phyloP scores from a whole-genome alignment of 2,797 vertebrate genomes.

The Ispidina picta region DNA sequence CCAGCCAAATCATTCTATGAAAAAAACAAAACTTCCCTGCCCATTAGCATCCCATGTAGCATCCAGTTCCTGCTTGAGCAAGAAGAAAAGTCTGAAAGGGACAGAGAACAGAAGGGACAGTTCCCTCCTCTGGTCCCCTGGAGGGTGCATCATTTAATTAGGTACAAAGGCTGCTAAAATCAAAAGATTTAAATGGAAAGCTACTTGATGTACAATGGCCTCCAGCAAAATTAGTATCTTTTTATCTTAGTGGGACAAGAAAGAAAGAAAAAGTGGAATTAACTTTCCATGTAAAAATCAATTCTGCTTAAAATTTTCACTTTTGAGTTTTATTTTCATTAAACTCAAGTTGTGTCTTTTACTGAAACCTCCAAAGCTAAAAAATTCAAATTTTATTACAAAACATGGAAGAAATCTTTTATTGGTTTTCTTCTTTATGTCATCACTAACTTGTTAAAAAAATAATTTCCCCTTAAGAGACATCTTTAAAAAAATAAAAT shows the following conservation, averaged over 20 bases:
- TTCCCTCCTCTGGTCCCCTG: neutral
- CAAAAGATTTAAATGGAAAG: neutral
- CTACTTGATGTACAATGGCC: neutral
- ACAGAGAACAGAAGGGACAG: neutral
- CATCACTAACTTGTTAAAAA: neutral
- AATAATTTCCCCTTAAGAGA: neutral
- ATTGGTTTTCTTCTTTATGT: neutral
- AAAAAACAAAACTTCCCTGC: no score
- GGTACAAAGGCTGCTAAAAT: neutral
- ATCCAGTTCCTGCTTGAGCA: rapidly evolving
- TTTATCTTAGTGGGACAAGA: neutral
- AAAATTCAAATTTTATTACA: neutral
- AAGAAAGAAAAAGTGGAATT: neutral
- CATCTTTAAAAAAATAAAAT: no score
- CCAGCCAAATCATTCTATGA: no score
- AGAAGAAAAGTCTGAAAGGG: neutral
- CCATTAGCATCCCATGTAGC: rapidly evolving
- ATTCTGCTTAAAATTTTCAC: neutral
- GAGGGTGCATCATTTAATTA: neutral
- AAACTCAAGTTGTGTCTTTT: neutral
- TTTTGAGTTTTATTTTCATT: neutral
- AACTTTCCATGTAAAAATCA: neutral
- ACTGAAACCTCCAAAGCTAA: neutral
- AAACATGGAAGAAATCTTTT: neutral
- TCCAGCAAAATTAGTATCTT: neutral